Conservation (phyloP, 2,797 vertebrate genomes). For the Steatocranus sp. region DNA sequence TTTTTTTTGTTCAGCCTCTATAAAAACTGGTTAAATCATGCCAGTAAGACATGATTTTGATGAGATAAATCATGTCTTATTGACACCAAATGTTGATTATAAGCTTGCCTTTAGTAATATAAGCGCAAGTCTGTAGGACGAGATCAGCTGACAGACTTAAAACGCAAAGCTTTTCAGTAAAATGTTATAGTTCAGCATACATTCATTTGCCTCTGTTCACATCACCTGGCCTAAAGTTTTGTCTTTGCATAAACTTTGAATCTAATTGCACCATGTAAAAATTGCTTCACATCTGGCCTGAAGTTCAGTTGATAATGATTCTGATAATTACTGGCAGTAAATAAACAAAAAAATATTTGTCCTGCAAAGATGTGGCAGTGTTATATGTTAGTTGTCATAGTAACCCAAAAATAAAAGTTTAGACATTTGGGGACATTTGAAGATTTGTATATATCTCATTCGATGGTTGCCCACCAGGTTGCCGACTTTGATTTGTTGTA, state of each 20-base stretch:
- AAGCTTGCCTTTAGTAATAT: background rate
- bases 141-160: background rate
- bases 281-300: background rate
- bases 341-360: background rate
- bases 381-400: background rate
- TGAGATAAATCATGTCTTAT: background rate
- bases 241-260: background rate
- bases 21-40: background rate
- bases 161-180: background rate
- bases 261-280: background rate
- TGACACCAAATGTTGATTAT: background rate
- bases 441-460: background rate
- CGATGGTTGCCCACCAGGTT: accelerated
- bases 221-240: accelerated
- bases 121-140: background rate
- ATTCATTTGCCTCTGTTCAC: background rate
- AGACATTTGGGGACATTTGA: background rate
- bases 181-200: background rate
- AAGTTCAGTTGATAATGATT: background rate
- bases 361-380: background rate
- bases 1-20: background rate
- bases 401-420: background rate
- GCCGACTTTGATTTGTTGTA: background rate
- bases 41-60: accelerated
- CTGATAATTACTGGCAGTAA: background rate